A percentile compares a stretch with the other conserved stretches of the same genome.
Evolutionary conservation across 1,140 invertebrate genomes (phyloP).

Genomic region (Bombus impatiens): DNA sequence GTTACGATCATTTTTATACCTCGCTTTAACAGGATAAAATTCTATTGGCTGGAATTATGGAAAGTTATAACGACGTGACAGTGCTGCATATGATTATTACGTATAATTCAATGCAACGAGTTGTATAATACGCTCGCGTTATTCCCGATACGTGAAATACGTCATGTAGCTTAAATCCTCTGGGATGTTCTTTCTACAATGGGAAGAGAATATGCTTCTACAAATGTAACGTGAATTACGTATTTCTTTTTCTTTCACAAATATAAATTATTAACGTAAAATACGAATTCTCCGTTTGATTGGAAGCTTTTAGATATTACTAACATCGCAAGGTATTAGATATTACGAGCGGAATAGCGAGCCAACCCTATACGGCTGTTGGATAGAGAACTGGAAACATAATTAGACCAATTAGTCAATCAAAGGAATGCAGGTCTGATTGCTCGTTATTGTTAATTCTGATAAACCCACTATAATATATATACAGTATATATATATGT

Average conservation of each 20-base stretch:
- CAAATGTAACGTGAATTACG: background rate
- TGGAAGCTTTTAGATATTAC: background rate
- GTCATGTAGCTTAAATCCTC: background rate
- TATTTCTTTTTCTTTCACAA: background rate
- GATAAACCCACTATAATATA: too few relatives aligned
- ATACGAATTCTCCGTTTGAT: background rate
- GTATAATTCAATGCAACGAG: background rate
- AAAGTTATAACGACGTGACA: background rate
- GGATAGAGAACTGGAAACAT: too few relatives aligned
- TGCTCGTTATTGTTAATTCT: too few relatives aligned
- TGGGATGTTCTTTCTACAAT: background rate
- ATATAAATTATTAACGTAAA: background rate
- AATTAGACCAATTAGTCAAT: too few relatives aligned
- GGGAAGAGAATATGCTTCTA: background rate
- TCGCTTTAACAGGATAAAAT: background rate
- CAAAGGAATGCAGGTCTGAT: too few relatives aligned
- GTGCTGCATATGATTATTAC: background rate
- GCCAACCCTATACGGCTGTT: too few relatives aligned
- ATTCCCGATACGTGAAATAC: background rate
- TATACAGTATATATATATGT: too few relatives aligned
- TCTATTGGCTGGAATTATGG: background rate
- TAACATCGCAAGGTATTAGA: too few relatives aligned
- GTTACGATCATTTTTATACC: background rate
- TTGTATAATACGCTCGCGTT: background rate
- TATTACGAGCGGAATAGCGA: too few relatives aligned